Evolutionary conservation across 2,797 vertebrate genomes (phyloP), one percentile per base, ranked within the genome.

Genomic region (Clarias platycephalus): DNA sequence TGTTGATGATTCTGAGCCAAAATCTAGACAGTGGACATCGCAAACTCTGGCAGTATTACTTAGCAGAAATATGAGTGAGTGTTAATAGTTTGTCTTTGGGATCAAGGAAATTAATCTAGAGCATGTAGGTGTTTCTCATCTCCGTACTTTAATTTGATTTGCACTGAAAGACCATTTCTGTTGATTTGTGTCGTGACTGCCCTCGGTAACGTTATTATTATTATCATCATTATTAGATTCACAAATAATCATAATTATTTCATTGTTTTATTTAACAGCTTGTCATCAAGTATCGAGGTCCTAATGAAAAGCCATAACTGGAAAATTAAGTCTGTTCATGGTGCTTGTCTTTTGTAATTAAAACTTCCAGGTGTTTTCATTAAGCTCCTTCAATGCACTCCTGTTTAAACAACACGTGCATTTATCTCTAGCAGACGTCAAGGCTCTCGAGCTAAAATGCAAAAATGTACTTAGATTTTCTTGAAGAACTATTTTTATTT

Each of bases 241-340:
- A 22, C 28, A 31, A 8, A 53, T 75, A 6, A 28, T 28, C 6
- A 0, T 63, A 37, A 26, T 55, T 72, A 20, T 72, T 64, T 18
- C 13, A 44, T 40, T 44, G 49, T n/a, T 63, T 62, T 70, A 13
- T 62, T 53, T 79, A 76, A 68, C 28, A 31, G 84, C 72, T 70
- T 78, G 80, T 85, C 80, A 77, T 62, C 24, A 12, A 24, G 37
- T 62, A 82, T 78, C 84, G 26, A 9, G 5, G 2, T 62, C 24
- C 9, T 78, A 82, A 82, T 79, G 64, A 82, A 82, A 82, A 82
- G 28, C 55, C 66, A 71, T 82, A 85, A 82, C 55, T 86, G 80
- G 84, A 82, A 86, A 86, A 82, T 78, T 85, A 64, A 70, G 37
- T 82, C 74, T 82, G 63, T 82, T 86, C 78, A 63, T 86, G 84